phyloP scores from a whole-genome alignment of 2,888 invertebrate species.

The Parthenolecanium corni region DNA sequence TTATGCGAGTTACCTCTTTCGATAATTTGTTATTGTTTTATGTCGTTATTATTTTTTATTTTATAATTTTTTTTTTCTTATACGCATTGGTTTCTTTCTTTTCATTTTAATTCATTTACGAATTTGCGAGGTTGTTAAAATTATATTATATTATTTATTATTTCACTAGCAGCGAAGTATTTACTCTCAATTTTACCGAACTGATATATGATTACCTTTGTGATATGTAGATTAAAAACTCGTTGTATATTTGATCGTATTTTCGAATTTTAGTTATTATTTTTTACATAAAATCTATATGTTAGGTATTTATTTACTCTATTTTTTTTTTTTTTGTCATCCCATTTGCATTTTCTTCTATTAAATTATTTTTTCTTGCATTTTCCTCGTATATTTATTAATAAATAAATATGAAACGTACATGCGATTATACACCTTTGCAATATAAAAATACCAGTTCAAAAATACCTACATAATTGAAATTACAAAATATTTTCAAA shows the following conservation, averaged over 20 bases:
- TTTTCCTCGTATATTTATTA: slow-evolving; percentile 8
- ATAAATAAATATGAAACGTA: not conserved
- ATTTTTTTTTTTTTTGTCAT: slow-evolving; percentile 5
- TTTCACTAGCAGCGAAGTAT: not conserved
- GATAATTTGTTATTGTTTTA: not conserved
- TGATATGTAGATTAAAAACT: slow-evolving; percentile 24
- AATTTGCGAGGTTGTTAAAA: slow-evolving; percentile 11
- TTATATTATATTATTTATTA: slow-evolving; percentile 16
- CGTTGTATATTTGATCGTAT: slow-evolving; percentile 5
- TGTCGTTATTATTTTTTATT: slow-evolving; percentile 16
- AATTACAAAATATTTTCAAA: too few relatives aligned
- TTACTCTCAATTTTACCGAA: slow-evolving; percentile 13
- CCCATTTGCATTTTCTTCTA: slow-evolving; percentile 16
- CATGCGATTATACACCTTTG: not conserved
- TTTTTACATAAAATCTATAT: not conserved
- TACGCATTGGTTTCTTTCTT: not conserved
- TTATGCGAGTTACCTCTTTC: slow-evolving; percentile 19
- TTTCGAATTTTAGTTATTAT: not conserved
- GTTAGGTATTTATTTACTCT: slow-evolving; percentile 13
- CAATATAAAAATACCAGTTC: not conserved
- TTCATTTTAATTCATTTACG: not conserved
- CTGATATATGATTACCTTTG: slow-evolving; percentile 22
- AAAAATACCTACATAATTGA: too few relatives aligned
- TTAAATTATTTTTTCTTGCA: not conserved
- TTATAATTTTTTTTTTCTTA: slow-evolving; percentile 5